A percentile compares a stretch with the other conserved stretches of the same genome.
Conservation (phyloP, 2,888 invertebrate genomes). For the Eupithecia tripunctaria region DNA sequence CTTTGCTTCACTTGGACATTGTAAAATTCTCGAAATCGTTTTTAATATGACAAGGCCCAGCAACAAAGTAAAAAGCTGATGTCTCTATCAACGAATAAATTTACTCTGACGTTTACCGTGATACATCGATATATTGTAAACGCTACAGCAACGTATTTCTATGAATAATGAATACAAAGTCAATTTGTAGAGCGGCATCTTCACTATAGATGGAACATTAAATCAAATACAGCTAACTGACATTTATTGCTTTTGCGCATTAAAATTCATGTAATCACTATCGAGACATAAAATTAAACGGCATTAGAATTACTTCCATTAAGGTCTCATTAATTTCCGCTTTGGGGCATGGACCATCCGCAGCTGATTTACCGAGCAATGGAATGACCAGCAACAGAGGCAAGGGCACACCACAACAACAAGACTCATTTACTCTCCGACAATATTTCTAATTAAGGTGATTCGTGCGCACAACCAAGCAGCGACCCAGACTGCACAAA, state of each 20-base stretch:
- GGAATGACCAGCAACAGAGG: constrained; percentile 44
- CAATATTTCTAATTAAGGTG: constrained; percentile 84
- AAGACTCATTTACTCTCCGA: constrained; percentile 74
- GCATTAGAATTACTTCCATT: constrained; percentile 77
- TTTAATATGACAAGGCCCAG: constrained; percentile 36
- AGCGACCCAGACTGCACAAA: constrained; percentile 73
- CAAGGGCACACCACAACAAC: constrained; percentile 59
- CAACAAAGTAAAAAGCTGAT: constrained; percentile 40
- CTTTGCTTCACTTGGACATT: neutral
- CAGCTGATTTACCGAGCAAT: constrained; percentile 73
- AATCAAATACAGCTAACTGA: constrained; percentile 66
- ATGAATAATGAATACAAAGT: constrained; percentile 63
- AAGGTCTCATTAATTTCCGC: constrained; percentile 80
- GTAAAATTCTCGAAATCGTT: neutral
- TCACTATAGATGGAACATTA: constrained; percentile 63
- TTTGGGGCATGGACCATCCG: constrained; percentile 67
- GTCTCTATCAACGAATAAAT: constrained; percentile 55
- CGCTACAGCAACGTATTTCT: constrained; percentile 48
- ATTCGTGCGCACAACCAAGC: constrained; percentile 76
- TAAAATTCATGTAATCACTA: constrained; percentile 75
- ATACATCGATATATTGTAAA: constrained; percentile 59
- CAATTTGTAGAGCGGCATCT: constrained; percentile 67
- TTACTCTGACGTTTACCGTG: constrained; percentile 56
- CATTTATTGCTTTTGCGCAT: constrained; percentile 75
- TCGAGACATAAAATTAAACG: constrained; percentile 70